These are phyloP conservation scores for Hydrocynus forskahlii DNA, from an alignment of 2,797 vertebrate species.

Conservation along the genomic window DNA sequence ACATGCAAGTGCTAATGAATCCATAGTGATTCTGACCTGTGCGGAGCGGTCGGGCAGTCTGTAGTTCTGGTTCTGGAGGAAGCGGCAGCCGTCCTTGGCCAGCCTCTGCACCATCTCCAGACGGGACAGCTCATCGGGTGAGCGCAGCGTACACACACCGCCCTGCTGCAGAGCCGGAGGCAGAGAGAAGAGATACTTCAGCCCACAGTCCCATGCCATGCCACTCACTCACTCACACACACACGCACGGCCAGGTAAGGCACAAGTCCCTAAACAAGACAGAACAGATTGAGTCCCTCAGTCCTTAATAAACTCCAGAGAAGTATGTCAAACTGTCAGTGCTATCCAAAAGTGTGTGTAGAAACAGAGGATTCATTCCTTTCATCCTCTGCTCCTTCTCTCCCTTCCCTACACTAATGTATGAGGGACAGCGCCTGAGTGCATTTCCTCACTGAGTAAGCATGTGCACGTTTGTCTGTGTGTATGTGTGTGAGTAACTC, in stretches of 20 bases:
- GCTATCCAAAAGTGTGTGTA: conserved; percentile 6
- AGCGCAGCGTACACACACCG: conserved; percentile 86
- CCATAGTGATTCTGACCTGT: conserved; percentile 58
- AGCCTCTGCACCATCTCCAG: conserved; percentile 93
- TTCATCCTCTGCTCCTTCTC: conserved; percentile 59
- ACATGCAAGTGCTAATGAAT: background rate
- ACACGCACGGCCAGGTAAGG: background rate
- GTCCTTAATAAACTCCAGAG: conserved; percentile 35
- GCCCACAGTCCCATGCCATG: conserved; percentile 96
- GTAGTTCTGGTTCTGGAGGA: conserved; percentile 89
- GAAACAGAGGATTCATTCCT: conserved; percentile 36
- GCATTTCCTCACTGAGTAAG: conserved; percentile 18
- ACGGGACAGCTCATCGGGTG: conserved; percentile 87
- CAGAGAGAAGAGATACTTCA: conserved; percentile 93
- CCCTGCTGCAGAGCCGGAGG: conserved; percentile 91
- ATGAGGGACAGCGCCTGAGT: conserved; percentile 53
- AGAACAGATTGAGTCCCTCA: conserved; percentile 23
- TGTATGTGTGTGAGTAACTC: conserved; percentile 29
- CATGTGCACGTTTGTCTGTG: conserved; percentile 16
- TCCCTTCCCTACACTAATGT: conserved; percentile 35
- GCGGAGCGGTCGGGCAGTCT: conserved; percentile 81
- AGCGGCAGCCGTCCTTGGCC: conserved; percentile 89
- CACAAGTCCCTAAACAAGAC: background rate
- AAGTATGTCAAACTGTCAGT: conserved; percentile 31
- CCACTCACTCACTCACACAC: conserved; percentile 19